These are phyloP conservation scores for Zaprionus lineosus DNA, from an alignment of 2,888 invertebrate genomes.

Conservation along the genomic window DNA sequence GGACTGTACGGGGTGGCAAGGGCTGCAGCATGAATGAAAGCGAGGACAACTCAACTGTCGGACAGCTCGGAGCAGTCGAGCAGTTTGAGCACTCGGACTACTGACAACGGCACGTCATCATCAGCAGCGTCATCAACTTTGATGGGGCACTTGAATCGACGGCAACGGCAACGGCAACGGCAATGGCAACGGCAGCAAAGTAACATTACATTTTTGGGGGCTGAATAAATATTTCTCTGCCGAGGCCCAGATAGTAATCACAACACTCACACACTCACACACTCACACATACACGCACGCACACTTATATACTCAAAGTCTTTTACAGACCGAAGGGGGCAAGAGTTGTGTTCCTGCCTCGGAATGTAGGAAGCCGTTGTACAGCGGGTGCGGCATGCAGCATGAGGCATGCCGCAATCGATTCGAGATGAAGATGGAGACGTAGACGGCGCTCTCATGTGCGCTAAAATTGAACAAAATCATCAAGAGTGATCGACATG, in stretches of 20 bases:
- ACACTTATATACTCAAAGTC: conserved; percentile 9
- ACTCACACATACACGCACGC: conserved; percentile 6
- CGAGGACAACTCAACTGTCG: conserved; percentile 64
- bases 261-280: conserved; percentile 54
- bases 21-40: conserved; percentile 63
- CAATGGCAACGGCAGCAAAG: conserved; percentile 41
- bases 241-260: conserved; percentile 65
- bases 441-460: conserved; percentile 75
- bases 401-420: background rate
- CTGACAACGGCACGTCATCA: conserved; percentile 70
- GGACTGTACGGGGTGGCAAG: background rate
- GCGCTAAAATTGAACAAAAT: conserved; percentile 78
- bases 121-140: conserved; percentile 69
- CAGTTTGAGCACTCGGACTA: conserved; percentile 27
- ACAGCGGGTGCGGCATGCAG: conserved; percentile 21
- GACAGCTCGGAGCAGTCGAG: conserved; percentile 16
- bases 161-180: conserved; percentile 22
- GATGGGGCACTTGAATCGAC: conserved; percentile 59
- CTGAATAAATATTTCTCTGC: conserved; percentile 77
- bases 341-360: conserved; percentile 13
- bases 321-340: no score
- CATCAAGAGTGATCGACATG: conserved; percentile 80
- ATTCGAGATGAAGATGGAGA: conserved; percentile 44
- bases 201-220: conserved; percentile 73
- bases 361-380: conserved; percentile 64